Conservation (phyloP, 2,113 vertebrate genomes). For the Cochlearius cochlearius region DNA sequence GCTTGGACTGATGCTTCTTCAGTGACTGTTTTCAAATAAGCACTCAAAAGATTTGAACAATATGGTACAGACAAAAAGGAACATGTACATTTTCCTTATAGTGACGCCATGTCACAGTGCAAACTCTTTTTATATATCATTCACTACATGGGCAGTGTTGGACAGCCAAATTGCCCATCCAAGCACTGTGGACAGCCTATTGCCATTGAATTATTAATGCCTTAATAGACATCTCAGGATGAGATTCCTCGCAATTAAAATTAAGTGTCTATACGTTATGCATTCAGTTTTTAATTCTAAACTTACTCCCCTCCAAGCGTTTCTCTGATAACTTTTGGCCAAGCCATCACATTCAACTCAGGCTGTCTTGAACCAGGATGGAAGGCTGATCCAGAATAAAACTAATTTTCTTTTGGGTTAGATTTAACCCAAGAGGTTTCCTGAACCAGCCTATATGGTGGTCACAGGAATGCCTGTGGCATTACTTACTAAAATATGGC, state of each 20-base stretch:
- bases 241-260: neutral
- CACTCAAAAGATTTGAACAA: neutral
- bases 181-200: neutral
- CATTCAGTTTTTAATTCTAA: neutral
- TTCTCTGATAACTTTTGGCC: neutral
- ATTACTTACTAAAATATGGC: neutral
- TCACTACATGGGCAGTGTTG: neutral
- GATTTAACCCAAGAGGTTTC: neutral
- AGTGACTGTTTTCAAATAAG: neutral
- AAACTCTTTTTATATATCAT: neutral
- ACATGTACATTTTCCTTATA: neutral
- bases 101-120: neutral
- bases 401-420: accelerated
- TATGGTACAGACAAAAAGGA: neutral
- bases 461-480: neutral
- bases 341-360: neutral
- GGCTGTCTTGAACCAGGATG: neutral
- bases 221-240: neutral
- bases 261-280: accelerated
- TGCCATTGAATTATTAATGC: neutral
- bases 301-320: neutral
- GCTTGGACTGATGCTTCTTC: neutral
- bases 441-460: neutral
- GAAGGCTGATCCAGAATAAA: neutral
- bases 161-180: neutral